Base-by-base conservation (phyloP, 2,888 invertebrate genomes). In the Orgyia antiqua region DNA sequence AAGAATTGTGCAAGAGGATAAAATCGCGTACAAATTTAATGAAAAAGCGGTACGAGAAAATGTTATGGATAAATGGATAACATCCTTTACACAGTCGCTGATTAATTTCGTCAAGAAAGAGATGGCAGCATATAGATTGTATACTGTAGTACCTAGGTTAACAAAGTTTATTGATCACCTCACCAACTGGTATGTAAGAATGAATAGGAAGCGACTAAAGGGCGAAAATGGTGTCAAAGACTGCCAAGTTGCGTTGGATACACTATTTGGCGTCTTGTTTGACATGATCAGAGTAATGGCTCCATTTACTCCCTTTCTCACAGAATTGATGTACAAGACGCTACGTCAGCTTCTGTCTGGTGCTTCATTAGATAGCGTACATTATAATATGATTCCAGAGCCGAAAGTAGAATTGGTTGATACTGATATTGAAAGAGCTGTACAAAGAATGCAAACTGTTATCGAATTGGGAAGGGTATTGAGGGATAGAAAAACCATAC, bases 111-210 rank as follows among this genome's bases (percentile, higher is more conserved):
- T 99, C 5, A 91, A 93, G 29, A 89, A 91, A 51, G 99, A 99
- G 86, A 99, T 99, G 99, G 90, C 91, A 55, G 93, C 94, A 1
- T 99, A 99, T 70, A 91, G 94, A 32, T 84, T 99, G 31, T 99
- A 98, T 68, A 98, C 98, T 0, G 99, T 99, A 6, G 93, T 98
- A 6, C 98, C 98, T 0, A 88, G 93, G 31, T 84, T 99, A 23
- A 94, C 98, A 0, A 97, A 97, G 68, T 99, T 97, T 74, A 96
- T 99, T 47, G 98, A 99, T 65, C 95, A 98, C 66, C 89, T 99
- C 2, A 99, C 99, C 13, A 99, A 99, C 74, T 98, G 98, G 98
- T 99, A 99, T 71, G 97, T 99, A 15, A 89, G 99, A 42, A 94
- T 99, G 92, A 99, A 99, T 74, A 90, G 99, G 33, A 94, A 92